Evolutionary conservation across 2,113 vertebrate species (phyloP), one percentile per base, ranked within the genome.

Genomic region (Eonycteris spelaea): DNA sequence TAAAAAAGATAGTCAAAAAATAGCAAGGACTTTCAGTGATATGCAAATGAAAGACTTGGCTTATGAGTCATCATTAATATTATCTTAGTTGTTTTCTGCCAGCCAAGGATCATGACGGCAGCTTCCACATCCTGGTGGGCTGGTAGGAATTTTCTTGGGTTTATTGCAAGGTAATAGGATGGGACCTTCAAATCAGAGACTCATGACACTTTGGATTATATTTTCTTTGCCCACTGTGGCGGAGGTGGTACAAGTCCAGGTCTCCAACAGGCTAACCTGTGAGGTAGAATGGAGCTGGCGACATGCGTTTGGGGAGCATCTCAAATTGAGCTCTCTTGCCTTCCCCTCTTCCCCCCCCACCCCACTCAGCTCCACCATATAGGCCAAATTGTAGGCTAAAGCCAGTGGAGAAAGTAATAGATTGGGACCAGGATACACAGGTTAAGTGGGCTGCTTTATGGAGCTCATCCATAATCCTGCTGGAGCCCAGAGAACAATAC

Each of bases 401-500:
- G 53, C 77, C n/a, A 83, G 86, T 67, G 28, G 35, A 77, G 73
- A 87, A 94, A 90, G 93, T 98, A 96, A 97, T 96, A 55, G 94
- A 83, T 87, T 94, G 71, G 96, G 93, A 83, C 79, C 57, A 7
- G 95, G 87, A 91, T 94, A 83, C 95, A 93, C 90, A 77, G 97
- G 97, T 97, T 97, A 97, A 97, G 95, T 96, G 97, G 68, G 94
- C 95, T 16, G 38, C 30, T 80, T 67, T 73, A 33, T n/a, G 85
- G 68, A 95, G 43, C 97, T 90, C 96, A 74, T 94, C 98, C 87
- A 33, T 96, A 90, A n/a, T 94, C 97, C 95, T 19, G 33, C 86
- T 35, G 95, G 92, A 96, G 78, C 90, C 90, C 82, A 28, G 93
- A 91, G 98, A 98, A 87, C 97, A 92, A 91, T 43, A 38, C 71